Base-by-base conservation (phyloP, 2,888 invertebrate species). In the Scelioninae gen. 2 region DNA sequence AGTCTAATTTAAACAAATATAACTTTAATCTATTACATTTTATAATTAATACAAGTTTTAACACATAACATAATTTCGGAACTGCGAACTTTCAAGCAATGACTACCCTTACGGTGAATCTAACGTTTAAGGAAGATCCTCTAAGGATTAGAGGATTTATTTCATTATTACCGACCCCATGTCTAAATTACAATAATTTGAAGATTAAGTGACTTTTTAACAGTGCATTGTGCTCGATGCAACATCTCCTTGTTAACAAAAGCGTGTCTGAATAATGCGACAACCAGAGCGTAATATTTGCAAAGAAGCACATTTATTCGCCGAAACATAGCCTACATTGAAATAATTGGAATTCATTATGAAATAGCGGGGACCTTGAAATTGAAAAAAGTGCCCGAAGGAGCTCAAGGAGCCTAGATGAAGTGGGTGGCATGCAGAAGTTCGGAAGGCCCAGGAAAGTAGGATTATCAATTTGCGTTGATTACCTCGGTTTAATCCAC, bases 381-480 rank as follows among this genome's bases (percentile, higher is more conserved):
- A 50, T 57, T 52, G 65, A 57, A 52, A 64, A 63, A 67, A 68
- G 25, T 28, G 68, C 15, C 31, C 39, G 64, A 64, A 64, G 55
- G 67, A 74, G 48, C 64, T 74, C 31, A 18, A 58, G 28, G 31
- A 64, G 60, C 28, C 46, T 65, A 55, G 43, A n/a, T 48, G 71
- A 45, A 71, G 65, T 74, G 70, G 68, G 72, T 67, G 50, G 68
- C 58, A 55, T 48, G 65, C 68, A 55, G 76, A 70, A 61, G 64
- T 71, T 71, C 58, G 63, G 50, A 70, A 74, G 72, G 72, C 65
- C 58, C 75, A 72, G 71, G 77, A 80, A 81, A 83, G 82, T 81
- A 80, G 81, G 81, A 82, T 83, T 82, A 82, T 82, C 82, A 83
- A 82, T 83, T 82, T 81, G 81, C 82, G 80, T 81, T 82, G 82